A percentile compares a stretch with the other conserved stretches of the same genome.
phyloP scores from a whole-genome alignment of 2,888 invertebrate species.

The Cephus runcator region DNA sequence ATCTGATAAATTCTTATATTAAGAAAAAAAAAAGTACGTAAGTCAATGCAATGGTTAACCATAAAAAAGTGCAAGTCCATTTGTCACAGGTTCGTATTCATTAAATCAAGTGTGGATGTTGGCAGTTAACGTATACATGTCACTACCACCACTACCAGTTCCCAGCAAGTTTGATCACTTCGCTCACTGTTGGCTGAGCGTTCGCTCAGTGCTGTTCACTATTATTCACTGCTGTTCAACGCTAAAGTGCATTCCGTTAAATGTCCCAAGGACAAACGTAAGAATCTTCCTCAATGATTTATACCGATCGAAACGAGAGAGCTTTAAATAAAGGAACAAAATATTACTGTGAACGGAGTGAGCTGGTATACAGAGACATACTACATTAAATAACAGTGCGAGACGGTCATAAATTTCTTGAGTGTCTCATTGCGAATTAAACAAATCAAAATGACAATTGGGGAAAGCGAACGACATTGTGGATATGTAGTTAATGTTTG shows the following conservation, averaged over 20 bases:
- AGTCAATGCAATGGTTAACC: background rate
- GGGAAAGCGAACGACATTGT: background rate
- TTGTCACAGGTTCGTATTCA: background rate
- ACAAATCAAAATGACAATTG: background rate
- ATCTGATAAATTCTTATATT: background rate
- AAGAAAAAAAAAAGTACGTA: background rate
- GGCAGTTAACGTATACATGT: background rate
- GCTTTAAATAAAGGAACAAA: background rate
- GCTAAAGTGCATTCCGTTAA: background rate
- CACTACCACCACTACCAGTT: background rate
- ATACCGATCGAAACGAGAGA: background rate
- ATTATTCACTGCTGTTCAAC: background rate
- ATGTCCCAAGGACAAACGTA: background rate
- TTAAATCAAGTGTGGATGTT: background rate
- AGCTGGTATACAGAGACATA: background rate
- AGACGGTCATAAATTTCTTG: background rate
- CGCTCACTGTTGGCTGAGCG: slow-evolving; percentile 12
- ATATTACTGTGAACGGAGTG: background rate
- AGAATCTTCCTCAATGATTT: background rate
- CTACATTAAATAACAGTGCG: background rate
- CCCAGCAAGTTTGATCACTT: background rate
- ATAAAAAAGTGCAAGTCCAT: background rate
- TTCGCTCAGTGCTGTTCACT: slow-evolving; percentile 16
- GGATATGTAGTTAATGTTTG: background rate
- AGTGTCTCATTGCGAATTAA: background rate